phyloP scores from a whole-genome alignment of 2,888 invertebrate genomes.

The Euclidia mi region DNA sequence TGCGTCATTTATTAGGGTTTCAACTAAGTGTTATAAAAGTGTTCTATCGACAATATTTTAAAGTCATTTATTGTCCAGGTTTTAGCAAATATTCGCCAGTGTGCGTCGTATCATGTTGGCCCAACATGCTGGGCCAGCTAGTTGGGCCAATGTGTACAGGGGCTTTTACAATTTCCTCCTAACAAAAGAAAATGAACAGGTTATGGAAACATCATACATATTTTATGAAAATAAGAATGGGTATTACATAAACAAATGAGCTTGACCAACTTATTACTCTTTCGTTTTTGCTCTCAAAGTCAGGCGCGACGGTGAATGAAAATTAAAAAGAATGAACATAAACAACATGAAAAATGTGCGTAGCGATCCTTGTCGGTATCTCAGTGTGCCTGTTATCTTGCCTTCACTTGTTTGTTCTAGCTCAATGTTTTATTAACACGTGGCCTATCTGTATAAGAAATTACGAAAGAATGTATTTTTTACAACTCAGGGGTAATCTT shows the following conservation, averaged over 20 bases:
- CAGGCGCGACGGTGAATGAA: conserved; percentile 38
- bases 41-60: no score
- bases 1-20: no score
- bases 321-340: conserved; percentile 25
- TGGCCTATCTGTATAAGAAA: conserved; percentile 64
- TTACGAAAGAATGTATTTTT: conserved; percentile 68
- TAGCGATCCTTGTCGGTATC: conserved; percentile 49
- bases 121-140: no score
- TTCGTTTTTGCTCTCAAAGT: conserved; percentile 19
- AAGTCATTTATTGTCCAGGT: no score
- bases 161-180: no score
- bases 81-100: no score
- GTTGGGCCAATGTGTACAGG: no score
- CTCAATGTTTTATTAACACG: conserved; percentile 73
- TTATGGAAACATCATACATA: conserved; percentile 46
- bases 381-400: conserved; percentile 67
- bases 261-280: conserved; percentile 30
- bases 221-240: no score
- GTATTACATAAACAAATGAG: conserved; percentile 33
- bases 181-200: conserved; percentile 31
- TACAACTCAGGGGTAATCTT: conserved; percentile 60
- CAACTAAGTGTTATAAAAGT: no score
- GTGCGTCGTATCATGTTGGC: no score
- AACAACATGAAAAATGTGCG: conserved; percentile 41
- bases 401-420: conserved; percentile 71